phyloP scores from a whole-genome alignment of 2,888 invertebrate genomes.

The Habroteleia sp. region DNA sequence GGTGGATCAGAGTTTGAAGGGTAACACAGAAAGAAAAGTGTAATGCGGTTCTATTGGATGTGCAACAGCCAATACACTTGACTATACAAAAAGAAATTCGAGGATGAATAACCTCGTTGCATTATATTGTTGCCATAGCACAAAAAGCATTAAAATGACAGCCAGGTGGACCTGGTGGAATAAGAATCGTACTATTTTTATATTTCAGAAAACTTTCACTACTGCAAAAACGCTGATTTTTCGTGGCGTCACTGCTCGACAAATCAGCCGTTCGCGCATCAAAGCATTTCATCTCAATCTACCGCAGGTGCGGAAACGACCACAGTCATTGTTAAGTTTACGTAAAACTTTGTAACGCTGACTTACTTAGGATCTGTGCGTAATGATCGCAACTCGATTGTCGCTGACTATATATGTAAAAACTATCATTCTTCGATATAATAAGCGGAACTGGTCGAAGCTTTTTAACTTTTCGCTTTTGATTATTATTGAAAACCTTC shows the following conservation, averaged over 20 bases:
- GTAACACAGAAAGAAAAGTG: slow-evolving; percentile 7
- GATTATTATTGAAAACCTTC: too few species aligned
- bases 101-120: slow-evolving; percentile 21
- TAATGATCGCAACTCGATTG: slow-evolving; percentile 42
- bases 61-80: slow-evolving; percentile 13
- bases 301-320: slow-evolving; percentile 51
- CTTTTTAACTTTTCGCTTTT: too few species aligned
- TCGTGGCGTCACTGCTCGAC: slow-evolving; percentile 41
- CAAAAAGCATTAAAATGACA: slow-evolving; percentile 6
- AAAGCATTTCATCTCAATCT: slow-evolving; percentile 17
- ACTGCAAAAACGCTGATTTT: slow-evolving; percentile 43
- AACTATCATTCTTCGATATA: too few species aligned
- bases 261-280: slow-evolving; percentile 40
- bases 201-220: slow-evolving; percentile 41
- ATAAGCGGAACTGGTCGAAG: too few species aligned
- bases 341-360: slow-evolving; percentile 44
- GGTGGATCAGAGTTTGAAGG: too few species aligned
- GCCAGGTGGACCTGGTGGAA: neutral
- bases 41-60: slow-evolving; percentile 6
- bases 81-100: slow-evolving; percentile 20
- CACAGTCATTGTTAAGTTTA: slow-evolving; percentile 54
- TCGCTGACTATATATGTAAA: too few species aligned
- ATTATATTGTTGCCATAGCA: slow-evolving; percentile 23
- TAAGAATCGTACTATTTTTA: slow-evolving; percentile 15
- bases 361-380: slow-evolving; percentile 28